phyloP scores from a whole-genome alignment of 2,888 invertebrate genomes.

The Macrophya alboannulata region DNA sequence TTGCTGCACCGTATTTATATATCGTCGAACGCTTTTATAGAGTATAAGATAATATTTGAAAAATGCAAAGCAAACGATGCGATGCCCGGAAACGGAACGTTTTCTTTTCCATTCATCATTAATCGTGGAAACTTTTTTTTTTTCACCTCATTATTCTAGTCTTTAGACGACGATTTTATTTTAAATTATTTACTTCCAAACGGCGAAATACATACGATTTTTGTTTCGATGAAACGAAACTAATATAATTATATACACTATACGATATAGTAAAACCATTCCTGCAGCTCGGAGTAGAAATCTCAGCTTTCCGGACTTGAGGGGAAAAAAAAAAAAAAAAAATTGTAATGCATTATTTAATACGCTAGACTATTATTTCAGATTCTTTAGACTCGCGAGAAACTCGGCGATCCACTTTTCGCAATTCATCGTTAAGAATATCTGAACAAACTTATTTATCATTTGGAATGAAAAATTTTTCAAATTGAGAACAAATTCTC shows the following conservation, averaged over 20 bases:
- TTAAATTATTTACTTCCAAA: slow-evolving; percentile 36
- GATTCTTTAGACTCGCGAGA: neutral
- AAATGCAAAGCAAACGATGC: slow-evolving; percentile 44
- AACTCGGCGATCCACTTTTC: neutral
- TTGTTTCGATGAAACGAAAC: slow-evolving; percentile 34
- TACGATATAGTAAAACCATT: neutral
- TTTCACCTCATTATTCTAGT: slow-evolving; percentile 25
- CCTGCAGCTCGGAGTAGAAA: neutral
- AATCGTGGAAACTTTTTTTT: slow-evolving; percentile 31
- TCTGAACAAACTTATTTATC: neutral
- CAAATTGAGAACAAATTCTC: neutral
- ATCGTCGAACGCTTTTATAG: neutral
- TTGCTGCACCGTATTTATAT: slow-evolving; percentile 42
- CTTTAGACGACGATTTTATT: slow-evolving; percentile 29
- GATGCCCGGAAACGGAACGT: slow-evolving; percentile 14
- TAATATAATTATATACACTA: slow-evolving; percentile 30
- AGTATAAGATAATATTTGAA: slow-evolving; percentile 44
- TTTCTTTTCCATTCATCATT: slow-evolving; percentile 22
- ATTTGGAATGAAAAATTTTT: neutral
- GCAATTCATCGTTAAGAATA: neutral
- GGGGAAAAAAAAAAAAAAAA: neutral
- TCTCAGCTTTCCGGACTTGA: neutral
- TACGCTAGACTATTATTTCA: neutral
- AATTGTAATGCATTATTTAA: neutral
- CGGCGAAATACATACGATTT: neutral